A percentile compares a stretch with the other conserved stretches of the same genome.
These are phyloP conservation scores for Notothenia coriiceps DNA, from an alignment of 2,113 vertebrate genomes.

Conservation along the genomic window DNA sequence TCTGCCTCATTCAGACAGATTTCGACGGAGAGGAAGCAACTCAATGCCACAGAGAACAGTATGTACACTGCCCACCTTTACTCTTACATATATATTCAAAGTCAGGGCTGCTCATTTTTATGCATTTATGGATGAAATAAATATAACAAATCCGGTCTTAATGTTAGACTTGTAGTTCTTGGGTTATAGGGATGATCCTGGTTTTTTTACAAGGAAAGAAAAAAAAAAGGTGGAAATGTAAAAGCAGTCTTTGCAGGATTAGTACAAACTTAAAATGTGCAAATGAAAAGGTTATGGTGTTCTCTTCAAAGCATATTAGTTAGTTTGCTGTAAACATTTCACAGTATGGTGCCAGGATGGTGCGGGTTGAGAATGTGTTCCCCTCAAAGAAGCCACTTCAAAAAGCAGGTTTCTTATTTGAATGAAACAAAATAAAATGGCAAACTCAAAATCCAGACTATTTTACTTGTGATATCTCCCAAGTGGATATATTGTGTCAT, in stretches of 20 bases:
- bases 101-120: constrained; percentile 8
- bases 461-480: constrained; percentile 7
- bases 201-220: constrained; percentile 10
- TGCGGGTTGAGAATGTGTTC: no score
- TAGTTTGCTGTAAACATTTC: constrained; percentile 1
- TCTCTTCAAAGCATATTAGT: not conserved
- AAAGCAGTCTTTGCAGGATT: not conserved
- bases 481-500: not conserved
- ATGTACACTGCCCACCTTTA: not conserved
- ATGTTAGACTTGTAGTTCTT: constrained; percentile 3
- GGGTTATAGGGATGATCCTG: not conserved
- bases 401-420: not conserved
- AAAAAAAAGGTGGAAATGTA: not conserved
- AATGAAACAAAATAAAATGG: not conserved
- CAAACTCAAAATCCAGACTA: constrained; percentile 2
- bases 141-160: constrained; percentile 4
- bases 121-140: constrained; percentile 17
- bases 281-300: not conserved
- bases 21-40: constrained; percentile 11
- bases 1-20: constrained; percentile 45
- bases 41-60: not conserved
- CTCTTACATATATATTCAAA: constrained; percentile 5
- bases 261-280: not conserved
- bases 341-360: not conserved
- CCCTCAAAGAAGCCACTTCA: not conserved